Evolutionary conservation across 2,888 invertebrate genomes (phyloP), one percentile per base, ranked within the genome.

Genomic region (Drosophila colorata): DNA sequence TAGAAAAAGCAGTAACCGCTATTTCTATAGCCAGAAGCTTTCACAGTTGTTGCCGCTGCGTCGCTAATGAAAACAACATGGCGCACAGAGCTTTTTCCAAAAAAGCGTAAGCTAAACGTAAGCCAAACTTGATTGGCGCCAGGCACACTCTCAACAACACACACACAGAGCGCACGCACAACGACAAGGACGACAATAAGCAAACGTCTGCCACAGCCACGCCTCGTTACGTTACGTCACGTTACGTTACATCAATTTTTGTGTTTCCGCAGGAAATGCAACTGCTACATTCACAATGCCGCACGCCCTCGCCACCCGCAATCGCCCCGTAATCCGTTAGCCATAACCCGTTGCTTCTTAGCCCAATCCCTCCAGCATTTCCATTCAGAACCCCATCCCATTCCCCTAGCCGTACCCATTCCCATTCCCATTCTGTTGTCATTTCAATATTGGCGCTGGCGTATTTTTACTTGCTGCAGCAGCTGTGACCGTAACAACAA

Each of bases 231-330:
- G 83, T 87, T 78, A 78, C 85, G 86, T 84, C 87, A 84, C 87
- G 83, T 84, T 85, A 84, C 87, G 83, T 84, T 87, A 82, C 82
- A 84, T 84, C 87, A 84, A 84, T 84, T 84, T 84, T 84, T 87
- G 83, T 84, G 87, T 87, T 84, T 84, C 83, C 83, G 86, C 83
- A 76, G 83, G 83, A 84, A 84, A 84, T 87, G 86, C 83, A 84
- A 85, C 79, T 85, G 79, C 82, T 78, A 80, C 80, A 77, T 66
- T 68, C 59, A 20, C 69, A 66, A 47, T 52, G 40, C 57, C 58
- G 52, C 31, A 25, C 43, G 13, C 18, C 28, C 28, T 28, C 47
- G 2, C 8, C 13, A 9, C 40, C 9, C 6, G 13, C 41, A 13
- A 9, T 3, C n/a, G 5, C 11, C 47, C 47, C 56, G 38, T 51